phyloP scores from a whole-genome alignment of 2,113 vertebrate genomes.

The Scomber colias region DNA sequence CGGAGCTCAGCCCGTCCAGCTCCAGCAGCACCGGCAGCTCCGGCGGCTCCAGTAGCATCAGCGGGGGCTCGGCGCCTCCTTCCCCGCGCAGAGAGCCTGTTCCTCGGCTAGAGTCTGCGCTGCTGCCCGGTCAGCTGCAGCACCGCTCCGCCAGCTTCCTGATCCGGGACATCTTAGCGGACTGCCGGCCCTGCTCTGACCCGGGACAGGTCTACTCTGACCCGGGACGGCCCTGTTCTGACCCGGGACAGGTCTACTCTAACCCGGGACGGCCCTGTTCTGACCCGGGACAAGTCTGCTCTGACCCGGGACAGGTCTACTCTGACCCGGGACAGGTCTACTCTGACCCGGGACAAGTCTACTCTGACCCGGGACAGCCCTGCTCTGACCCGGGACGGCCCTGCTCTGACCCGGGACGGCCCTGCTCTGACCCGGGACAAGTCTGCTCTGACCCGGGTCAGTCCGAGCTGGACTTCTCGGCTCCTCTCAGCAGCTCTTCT shows the following conservation, averaged over 20 bases:
- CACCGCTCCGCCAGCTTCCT: constrained; percentile 91
- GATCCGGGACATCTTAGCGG: constrained; percentile 94
- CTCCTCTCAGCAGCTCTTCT: constrained; percentile 82
- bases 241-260: constrained; percentile 80
- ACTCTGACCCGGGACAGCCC: constrained; percentile 87
- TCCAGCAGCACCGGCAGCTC: constrained; percentile 84
- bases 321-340: constrained; percentile 84
- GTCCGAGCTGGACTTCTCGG: constrained; percentile 60
- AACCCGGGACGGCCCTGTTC: constrained; percentile 86
- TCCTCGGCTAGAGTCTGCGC: constrained; percentile 82
- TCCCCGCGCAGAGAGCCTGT: constrained; percentile 87
- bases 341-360: constrained; percentile 11
- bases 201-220: constrained; percentile 76
- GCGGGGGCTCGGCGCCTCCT: constrained; percentile 87
- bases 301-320: constrained; percentile 70
- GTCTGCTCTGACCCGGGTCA: constrained; percentile 86
- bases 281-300: constrained; percentile 86
- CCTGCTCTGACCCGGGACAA: no score
- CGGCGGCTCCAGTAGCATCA: constrained; percentile 85
- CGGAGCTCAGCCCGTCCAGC: constrained; percentile 86
- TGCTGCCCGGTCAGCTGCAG: constrained; percentile 84
- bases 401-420: no score
- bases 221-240: constrained; percentile 83
- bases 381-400: no score
- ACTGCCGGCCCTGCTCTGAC: constrained; percentile 86